Evolutionary conservation across 2,888 invertebrate genomes (phyloP).

Genomic region (Drosophila melanosoma): DNA sequence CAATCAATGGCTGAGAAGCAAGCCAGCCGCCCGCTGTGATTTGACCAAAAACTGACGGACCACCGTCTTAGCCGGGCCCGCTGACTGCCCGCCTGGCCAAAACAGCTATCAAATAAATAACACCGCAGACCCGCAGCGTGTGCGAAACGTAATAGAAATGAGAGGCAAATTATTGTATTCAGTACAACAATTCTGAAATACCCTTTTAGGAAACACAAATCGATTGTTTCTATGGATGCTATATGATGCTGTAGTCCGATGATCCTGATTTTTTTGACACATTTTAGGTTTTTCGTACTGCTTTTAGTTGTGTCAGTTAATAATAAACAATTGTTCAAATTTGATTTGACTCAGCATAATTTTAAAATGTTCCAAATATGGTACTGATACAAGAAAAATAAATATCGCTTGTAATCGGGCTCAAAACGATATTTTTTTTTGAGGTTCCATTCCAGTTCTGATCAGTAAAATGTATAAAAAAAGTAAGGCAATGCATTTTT

Average conservation of each 20-base stretch:
- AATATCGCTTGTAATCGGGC: background rate
- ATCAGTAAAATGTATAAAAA: no score
- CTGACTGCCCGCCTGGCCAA: slow-evolving; percentile 46
- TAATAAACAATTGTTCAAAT: background rate
- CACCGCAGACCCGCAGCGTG: slow-evolving; percentile 69
- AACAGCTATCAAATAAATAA: slow-evolving; percentile 80
- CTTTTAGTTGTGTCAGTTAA: no score
- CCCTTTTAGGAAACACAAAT: background rate
- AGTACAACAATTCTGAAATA: background rate
- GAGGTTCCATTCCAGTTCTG: background rate
- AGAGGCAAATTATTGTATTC: background rate
- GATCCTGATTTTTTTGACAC: background rate
- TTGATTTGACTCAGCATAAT: no score
- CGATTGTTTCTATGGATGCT: background rate
- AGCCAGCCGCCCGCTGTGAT: slow-evolving; percentile 69
- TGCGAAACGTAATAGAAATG: slow-evolving; percentile 31
- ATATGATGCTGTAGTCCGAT: background rate
- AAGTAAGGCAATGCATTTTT: background rate
- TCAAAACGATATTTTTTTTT: background rate
- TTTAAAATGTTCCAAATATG: background rate
- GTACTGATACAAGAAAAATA: background rate
- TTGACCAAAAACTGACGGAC: slow-evolving; percentile 75
- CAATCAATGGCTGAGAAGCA: slow-evolving; percentile 65
- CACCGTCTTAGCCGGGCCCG: slow-evolving; percentile 37
- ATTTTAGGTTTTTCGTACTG: background rate